Evolutionary conservation across 2,797 vertebrate species (phyloP), one percentile per base, ranked within the genome.

Genomic region (Mormyrus proboscirostris): DNA sequence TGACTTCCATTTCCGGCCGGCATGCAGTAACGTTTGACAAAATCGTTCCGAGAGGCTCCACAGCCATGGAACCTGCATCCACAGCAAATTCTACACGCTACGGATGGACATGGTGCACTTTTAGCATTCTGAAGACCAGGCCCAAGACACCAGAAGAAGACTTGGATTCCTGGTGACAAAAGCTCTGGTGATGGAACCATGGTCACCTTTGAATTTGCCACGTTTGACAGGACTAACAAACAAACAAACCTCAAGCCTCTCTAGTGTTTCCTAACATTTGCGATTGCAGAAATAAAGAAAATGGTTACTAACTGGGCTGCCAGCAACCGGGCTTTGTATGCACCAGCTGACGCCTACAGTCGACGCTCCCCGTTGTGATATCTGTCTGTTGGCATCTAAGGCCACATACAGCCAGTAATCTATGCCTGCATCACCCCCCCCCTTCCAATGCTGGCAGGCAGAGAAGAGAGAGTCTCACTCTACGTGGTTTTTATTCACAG

Each of bases 341-440:
- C 19, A 10, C n/a, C 59, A 33, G 38, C 38, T 53, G 6, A 86
- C 4, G 33, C 86, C 53, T 79, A 53, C 50, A 82, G 85, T 69
- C 10, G 22, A 87, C 2, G 9, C 19, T 16, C 49, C 86, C 86
- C 25, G 4, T 41, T 41, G 62, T 25, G 50, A 87, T 76, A 76
- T 87, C 65, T 44, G 51, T 51, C n/a, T 59, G 29, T 29, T 49
- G 62, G 85, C 25, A 19, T 47, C 84, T 85, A 29, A 73, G 62
- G n/a, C 59, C n/a, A 59, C 9, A 44, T n/a, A 88, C 51, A 47
- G 85, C 76, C 62, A 79, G 47, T 88, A 87, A 89, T 87, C 65
- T 57, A 38, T 44, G 38, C 69, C 69, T 59, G 86, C 49, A 57
- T 19, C n/a, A 29, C 50, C 41, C 6, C 19, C 53, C 6, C 22